Conservation (phyloP, 2,797 vertebrate genomes). For the Sebastes oblongus region DNA sequence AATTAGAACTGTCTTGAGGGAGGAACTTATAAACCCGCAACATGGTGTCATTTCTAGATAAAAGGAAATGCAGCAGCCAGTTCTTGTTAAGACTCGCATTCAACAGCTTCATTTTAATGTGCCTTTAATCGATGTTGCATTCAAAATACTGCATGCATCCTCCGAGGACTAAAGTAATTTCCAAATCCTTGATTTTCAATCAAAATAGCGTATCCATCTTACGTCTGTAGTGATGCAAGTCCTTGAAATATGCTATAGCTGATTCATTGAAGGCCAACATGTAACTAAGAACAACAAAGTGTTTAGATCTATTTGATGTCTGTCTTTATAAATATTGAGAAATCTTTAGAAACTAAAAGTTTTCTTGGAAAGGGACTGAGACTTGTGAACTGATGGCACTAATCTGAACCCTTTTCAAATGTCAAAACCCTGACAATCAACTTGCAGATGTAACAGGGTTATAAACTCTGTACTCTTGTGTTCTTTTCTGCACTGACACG, state of each 20-base stretch:
- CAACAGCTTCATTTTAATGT: not conserved
- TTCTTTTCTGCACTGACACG: not conserved
- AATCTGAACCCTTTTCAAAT: not conserved
- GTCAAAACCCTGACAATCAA: not conserved
- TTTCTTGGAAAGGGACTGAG: not conserved
- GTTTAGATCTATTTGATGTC: conserved; percentile 33
- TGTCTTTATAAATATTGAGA: conserved; percentile 26
- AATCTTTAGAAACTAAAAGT: conserved; percentile 5
- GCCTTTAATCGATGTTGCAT: conserved; percentile 17
- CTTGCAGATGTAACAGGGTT: not conserved
- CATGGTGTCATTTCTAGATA: not conserved
- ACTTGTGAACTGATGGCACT: not conserved
- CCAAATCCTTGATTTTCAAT: conserved; percentile 48
- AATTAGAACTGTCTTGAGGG: conserved; percentile 11
- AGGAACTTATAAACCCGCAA: not conserved
- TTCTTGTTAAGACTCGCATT: not conserved
- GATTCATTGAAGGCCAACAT: conserved; percentile 47
- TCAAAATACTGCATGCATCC: conserved; percentile 14
- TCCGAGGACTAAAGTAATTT: conserved; percentile 27
- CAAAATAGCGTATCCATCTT: conserved; percentile 49
- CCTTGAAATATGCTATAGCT: conserved; percentile 47
- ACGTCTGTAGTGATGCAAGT: conserved; percentile 57
- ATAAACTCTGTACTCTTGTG: not conserved
- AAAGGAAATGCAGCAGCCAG: not conserved
- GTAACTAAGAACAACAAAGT: conserved; percentile 16